Evolutionary conservation across 2,888 invertebrate genomes (phyloP), one percentile per base, ranked within the genome.

Genomic region (Cheilosia pagana): DNA sequence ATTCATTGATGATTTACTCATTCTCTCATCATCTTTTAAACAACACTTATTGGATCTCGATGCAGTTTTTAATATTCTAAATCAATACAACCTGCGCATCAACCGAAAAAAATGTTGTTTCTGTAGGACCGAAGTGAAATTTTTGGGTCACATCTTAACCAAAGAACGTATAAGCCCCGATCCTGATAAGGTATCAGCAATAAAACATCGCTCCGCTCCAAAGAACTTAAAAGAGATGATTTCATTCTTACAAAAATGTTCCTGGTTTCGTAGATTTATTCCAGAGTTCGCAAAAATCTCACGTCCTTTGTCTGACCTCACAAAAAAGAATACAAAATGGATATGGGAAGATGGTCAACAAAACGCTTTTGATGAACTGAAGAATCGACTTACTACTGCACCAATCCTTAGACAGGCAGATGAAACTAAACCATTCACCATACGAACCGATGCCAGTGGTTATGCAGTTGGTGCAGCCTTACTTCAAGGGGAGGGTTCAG

Each of bases 231-330:
- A 67, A 19, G 23, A 67, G 16, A 53, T 67, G 19, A 28, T 43
- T 0, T 71, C 75, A n/a, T 87, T 90, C 52, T 21, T 90, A 2
- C 89, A 90, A 77, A 89, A 87, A 1, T 87, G 87, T 14, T 88
- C 87, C 0, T 90, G 90, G 89, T 90, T 88, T 59, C 25, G 89
- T 8, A 23, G 89, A 65, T 87, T 88, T 76, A 88, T 90, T 88
- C 88, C 89, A 88, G 88, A 89, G 87, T 90, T 91, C 87, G 77
- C 88, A 0, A 43, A 86, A 6, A 85, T 88, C 0, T 86, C 89
- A 0, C 67, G 81, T 67, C 89, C 90, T 0, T 52, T 90, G 5
- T 60, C 72, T 0, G 45, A 31, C 0, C 31, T 31, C 5, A 87
- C 88, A 87, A 87, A 65, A 7, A 89, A 90, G 50, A 68, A 63